Percentiles rank a stretch among this genome's conserved stretches.
Conservation (phyloP, 2,113 vertebrate genomes). For the Cryptotis parvus region DNA sequence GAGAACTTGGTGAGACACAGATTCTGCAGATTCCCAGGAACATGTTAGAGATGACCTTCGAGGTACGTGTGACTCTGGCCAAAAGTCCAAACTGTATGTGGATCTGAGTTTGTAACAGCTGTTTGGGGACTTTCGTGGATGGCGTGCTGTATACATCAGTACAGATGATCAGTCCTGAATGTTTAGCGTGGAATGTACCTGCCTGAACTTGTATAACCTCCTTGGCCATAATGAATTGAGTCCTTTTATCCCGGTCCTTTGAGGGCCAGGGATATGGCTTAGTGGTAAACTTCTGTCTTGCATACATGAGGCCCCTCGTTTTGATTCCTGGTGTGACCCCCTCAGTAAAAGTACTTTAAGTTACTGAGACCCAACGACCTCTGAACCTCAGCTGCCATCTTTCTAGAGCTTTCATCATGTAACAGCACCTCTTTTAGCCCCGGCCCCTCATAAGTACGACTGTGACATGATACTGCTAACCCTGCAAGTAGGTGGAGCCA, state of each 20-base stretch:
- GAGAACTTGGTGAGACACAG: constrained; percentile 97
- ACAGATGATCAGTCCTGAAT: constrained; percentile 42
- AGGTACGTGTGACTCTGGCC: constrained; percentile 89
- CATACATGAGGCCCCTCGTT: too few relatives aligned
- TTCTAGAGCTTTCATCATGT: too few relatives aligned
- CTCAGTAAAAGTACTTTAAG: too few relatives aligned
- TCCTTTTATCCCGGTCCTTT: too few relatives aligned
- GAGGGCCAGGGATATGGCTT: too few relatives aligned
- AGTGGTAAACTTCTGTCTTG: too few relatives aligned
- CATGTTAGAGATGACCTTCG: constrained; percentile 96
- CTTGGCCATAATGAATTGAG: neutral
- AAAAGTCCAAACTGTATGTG: neutral
- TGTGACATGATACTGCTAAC: neutral
- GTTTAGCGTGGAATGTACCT: neutral
- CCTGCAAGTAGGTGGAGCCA: neutral
- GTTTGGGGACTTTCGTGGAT: neutral
- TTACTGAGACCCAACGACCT: neutral
- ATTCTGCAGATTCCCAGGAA: constrained; percentile 97
- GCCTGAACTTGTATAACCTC: neutral
- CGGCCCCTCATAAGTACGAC: too few relatives aligned
- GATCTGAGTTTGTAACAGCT: constrained; percentile 35
- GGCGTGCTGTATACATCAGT: constrained; percentile 11
- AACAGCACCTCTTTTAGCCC: too few relatives aligned
- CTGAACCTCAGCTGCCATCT: neutral
- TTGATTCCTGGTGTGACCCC: too few relatives aligned